A percentile compares a stretch with the other conserved stretches of the same genome.
Conservation (phyloP, 92 coral and sea anemone species). For the Muricea muricata region DNA sequence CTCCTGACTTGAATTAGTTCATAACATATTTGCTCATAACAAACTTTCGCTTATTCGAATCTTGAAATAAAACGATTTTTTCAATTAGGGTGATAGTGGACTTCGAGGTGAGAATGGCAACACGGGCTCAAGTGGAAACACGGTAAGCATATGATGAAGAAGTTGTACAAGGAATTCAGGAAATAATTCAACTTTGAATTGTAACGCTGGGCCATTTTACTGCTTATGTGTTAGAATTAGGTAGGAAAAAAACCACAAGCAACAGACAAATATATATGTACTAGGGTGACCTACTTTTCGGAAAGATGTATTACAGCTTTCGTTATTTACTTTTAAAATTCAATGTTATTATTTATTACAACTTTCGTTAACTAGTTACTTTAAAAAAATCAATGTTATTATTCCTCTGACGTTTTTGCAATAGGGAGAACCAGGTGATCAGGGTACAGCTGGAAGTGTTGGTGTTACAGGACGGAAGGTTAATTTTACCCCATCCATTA, state of each 20-base stretch:
- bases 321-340: neutral
- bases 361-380: neutral
- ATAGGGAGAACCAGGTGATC: neutral
- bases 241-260: too few species aligned
- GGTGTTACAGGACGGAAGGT: conserved; percentile 4
- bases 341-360: neutral
- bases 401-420: too few species aligned
- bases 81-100: neutral
- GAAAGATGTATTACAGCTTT: too few species aligned
- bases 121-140: neutral
- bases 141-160: neutral
- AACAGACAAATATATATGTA: neutral
- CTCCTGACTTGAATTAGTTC: too few species aligned
- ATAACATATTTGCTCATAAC: too few species aligned
- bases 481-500: neutral
- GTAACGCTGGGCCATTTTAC: too few species aligned
- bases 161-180: too few species aligned
- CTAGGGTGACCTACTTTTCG: neutral
- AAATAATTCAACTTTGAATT: too few species aligned
- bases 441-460: neutral
- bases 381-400: neutral
- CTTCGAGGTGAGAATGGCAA: neutral
- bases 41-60: too few species aligned
- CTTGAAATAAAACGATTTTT: neutral
- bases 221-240: neutral